Percentiles rank a stretch among this genome's conserved stretches.
These are phyloP conservation scores for Asobara japonica DNA, from an alignment of 1,140 invertebrate species.

Conservation along the genomic window DNA sequence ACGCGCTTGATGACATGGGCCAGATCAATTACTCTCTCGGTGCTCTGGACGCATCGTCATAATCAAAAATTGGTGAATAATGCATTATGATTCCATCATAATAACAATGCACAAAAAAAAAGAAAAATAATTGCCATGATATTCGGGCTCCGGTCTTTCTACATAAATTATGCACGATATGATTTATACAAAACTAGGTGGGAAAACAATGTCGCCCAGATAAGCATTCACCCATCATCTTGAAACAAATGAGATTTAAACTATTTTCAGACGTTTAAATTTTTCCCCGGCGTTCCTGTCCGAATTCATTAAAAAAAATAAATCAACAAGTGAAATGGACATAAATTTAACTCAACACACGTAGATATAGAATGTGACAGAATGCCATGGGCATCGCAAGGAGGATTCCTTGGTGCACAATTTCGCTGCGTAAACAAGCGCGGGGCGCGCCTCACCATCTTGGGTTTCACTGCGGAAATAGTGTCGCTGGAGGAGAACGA, in stretches of 20 bases:
- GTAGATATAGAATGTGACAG: no score
- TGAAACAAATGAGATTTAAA: background rate
- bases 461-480: constrained; percentile 1
- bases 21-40: no score
- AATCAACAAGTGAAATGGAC: constrained; percentile 1
- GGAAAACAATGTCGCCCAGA: background rate
- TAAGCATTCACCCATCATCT: background rate
- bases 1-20: no score
- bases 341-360: background rate
- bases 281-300: background rate
- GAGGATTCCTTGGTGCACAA: constrained; percentile 47
- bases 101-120: background rate
- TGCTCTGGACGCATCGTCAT: no score
- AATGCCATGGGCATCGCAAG: constrained; percentile 33
- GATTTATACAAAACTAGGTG: background rate
- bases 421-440: constrained; percentile 47
- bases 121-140: background rate
- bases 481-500: constrained; percentile 5
- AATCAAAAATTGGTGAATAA: background rate
- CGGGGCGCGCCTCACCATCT: constrained; percentile 1
- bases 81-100: background rate
- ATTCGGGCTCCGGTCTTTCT: background rate
- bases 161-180: background rate
- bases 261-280: background rate
- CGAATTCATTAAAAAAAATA: background rate